Percentiles rank a stretch among this genome's conserved stretches.
These are phyloP conservation scores for Nomada lathburiana DNA, from an alignment of 2,888 invertebrate genomes.

Conservation along the genomic window DNA sequence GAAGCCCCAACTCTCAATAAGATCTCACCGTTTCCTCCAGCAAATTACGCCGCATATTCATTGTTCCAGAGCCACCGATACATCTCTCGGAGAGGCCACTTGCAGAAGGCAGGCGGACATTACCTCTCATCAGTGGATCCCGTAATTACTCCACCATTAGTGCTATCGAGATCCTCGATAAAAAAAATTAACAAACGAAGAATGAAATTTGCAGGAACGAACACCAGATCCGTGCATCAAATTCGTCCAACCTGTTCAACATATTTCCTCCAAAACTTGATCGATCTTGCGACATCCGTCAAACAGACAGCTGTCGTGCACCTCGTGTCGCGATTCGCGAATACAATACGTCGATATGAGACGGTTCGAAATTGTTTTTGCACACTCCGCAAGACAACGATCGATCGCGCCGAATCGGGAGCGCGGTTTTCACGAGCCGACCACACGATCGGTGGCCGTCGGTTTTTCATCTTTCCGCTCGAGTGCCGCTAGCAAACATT, in stretches of 20 bases:
- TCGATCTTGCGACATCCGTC: constrained; percentile 16
- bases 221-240: constrained; percentile 8
- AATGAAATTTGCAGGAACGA: constrained; percentile 18
- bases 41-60: constrained; percentile 36
- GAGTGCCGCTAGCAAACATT: constrained; percentile 1
- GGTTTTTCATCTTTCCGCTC: neutral
- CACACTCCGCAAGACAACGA: neutral
- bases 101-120: constrained; percentile 1
- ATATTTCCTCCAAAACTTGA: constrained; percentile 11
- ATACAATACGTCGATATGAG: too few relatives aligned
- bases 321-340: neutral
- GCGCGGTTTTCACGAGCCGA: neutral
- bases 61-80: constrained; percentile 22
- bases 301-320: neutral
- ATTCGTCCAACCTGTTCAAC: constrained; percentile 9
- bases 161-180: constrained; percentile 7
- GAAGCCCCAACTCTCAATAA: constrained; percentile 31
- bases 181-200: constrained; percentile 27
- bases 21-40: constrained; percentile 34
- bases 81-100: constrained; percentile 3
- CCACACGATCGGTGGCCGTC: neutral
- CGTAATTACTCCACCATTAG: constrained; percentile 34
- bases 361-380: neutral
- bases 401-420: constrained; percentile 1
- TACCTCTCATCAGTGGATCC: constrained; percentile 21